A percentile compares a stretch with the other conserved stretches of the same genome.
phyloP scores from a whole-genome alignment of 2,113 vertebrate species.

The Psilopsiagon aymara region DNA sequence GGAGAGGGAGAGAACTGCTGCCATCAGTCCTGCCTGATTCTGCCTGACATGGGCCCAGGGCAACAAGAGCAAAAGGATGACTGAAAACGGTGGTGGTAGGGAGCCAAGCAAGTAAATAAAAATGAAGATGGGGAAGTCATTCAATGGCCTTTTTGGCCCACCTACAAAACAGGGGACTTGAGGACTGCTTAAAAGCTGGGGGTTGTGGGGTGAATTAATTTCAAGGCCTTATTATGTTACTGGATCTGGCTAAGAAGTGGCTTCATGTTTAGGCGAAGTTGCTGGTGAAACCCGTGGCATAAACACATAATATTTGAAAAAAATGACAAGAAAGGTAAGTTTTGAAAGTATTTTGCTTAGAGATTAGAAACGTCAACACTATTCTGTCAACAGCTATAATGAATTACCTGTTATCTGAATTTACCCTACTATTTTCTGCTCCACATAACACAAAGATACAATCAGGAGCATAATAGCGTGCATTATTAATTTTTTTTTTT shows the following conservation, averaged over 20 bases:
- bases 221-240: neutral
- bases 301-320: neutral
- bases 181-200: neutral
- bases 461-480: neutral
- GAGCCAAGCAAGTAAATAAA: neutral
- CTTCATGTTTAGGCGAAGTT: neutral
- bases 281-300: neutral
- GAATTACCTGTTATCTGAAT: neutral
- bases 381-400: neutral
- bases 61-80: neutral
- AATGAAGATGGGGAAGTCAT: neutral
- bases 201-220: neutral
- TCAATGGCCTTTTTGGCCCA: neutral
- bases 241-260: neutral
- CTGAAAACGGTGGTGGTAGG: fast-evolving
- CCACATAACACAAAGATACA: neutral
- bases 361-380: neutral
- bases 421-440: neutral
- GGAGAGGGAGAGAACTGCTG: neutral
- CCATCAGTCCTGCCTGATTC: neutral
- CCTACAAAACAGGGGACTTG: neutral
- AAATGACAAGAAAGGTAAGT: neutral
- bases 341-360: neutral
- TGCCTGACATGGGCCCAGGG: fast-evolving
- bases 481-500: neutral